Conservation (phyloP, 2,888 invertebrate species). For the Polymixis lichenea region DNA sequence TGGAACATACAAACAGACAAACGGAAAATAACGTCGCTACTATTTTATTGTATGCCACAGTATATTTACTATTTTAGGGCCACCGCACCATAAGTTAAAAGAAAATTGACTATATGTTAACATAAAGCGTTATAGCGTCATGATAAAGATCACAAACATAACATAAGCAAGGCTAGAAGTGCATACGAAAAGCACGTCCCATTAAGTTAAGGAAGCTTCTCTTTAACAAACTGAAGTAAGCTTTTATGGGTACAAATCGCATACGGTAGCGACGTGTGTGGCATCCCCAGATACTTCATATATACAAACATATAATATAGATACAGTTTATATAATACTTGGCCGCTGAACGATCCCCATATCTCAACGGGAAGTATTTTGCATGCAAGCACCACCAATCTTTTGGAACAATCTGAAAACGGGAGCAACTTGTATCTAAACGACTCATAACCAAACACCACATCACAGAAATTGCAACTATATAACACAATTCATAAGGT, state of each 20-base stretch:
- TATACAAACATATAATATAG: constrained; percentile 48
- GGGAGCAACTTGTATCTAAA: constrained; percentile 75
- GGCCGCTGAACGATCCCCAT: constrained; percentile 84
- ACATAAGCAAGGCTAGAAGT: constrained; percentile 13
- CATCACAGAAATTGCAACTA: constrained; percentile 55
- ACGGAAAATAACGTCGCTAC: too few relatives aligned
- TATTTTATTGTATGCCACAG: background rate
- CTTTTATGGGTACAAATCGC: constrained; percentile 52
- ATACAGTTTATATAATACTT: constrained; percentile 82
- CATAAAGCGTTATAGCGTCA: constrained; percentile 23
- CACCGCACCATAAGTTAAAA: background rate
- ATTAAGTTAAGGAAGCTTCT: constrained; percentile 57
- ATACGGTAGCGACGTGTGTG: constrained; percentile 85
- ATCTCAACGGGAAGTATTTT: constrained; percentile 89
- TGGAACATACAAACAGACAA: too few relatives aligned
- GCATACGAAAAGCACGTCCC: constrained; percentile 8
- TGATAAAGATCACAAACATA: constrained; percentile 31
- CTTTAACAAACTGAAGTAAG: constrained; percentile 53
- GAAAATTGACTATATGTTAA: background rate
- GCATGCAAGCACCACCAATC: constrained; percentile 88
- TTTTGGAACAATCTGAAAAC: constrained; percentile 88
- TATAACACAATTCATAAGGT: constrained; percentile 31
- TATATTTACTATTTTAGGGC: background rate
- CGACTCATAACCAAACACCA: constrained; percentile 49
- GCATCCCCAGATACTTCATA: constrained; percentile 78